These are phyloP conservation scores for Rafetus swinhoei DNA, from an alignment of 2,113 vertebrate genomes.

Conservation along the genomic window DNA sequence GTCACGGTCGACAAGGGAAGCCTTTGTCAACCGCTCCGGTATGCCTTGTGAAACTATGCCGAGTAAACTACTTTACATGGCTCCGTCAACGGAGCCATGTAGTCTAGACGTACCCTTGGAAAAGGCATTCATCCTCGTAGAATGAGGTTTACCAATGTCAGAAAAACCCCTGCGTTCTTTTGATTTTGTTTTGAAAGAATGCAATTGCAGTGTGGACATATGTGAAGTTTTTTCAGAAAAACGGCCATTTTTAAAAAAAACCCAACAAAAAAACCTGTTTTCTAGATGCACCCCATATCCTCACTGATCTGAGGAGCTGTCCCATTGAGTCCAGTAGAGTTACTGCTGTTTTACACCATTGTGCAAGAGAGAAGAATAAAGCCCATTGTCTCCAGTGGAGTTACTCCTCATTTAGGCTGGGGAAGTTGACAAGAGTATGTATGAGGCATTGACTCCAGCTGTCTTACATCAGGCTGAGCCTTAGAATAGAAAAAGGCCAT, in stretches of 20 bases:
- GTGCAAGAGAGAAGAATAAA: background rate
- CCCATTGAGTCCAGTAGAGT: background rate
- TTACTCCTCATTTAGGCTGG: background rate
- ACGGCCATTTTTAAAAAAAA: background rate
- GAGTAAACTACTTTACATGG: too few relatives aligned
- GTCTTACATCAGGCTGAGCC: background rate
- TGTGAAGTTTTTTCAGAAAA: too few relatives aligned
- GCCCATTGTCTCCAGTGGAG: background rate
- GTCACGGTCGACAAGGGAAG: too few relatives aligned
- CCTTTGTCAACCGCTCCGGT: too few relatives aligned
- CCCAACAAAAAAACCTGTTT: background rate
- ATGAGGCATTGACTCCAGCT: background rate
- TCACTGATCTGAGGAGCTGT: background rate
- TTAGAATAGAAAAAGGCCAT: slow-evolving; percentile 31
- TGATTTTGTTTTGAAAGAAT: too few relatives aligned
- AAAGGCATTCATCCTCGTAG: too few relatives aligned
- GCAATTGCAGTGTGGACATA: too few relatives aligned
- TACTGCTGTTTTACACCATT: background rate
- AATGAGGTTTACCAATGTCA: too few relatives aligned
- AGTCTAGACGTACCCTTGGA: too few relatives aligned
- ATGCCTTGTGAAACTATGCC: too few relatives aligned
- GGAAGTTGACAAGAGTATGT: background rate
- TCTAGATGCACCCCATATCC: background rate
- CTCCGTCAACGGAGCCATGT: too few relatives aligned
- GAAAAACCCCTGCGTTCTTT: too few relatives aligned